Evolutionary conservation across 2,888 invertebrate genomes (phyloP).

Genomic region (Caenorhabditis virilis): DNA sequence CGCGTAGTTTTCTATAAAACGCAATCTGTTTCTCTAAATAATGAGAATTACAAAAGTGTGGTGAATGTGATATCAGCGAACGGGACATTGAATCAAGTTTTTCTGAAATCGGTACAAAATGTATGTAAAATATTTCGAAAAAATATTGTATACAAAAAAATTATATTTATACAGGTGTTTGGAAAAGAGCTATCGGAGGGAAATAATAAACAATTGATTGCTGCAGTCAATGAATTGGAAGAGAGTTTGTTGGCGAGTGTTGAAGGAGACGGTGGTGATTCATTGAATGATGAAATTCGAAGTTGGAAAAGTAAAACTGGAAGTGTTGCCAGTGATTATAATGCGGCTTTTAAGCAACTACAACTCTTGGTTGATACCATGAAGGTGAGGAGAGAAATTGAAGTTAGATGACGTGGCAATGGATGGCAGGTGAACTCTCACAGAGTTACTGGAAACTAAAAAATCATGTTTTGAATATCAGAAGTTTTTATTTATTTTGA

Average conservation of each 20-base stretch:
- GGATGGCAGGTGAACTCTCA: too few relatives aligned
- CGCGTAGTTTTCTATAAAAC: constrained; percentile 76
- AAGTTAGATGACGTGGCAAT: too few relatives aligned
- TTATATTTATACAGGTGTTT: constrained; percentile 42
- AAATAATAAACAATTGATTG: constrained; percentile 62
- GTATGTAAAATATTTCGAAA: constrained; percentile 70
- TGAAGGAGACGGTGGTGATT: constrained; percentile 29
- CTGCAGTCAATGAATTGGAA: constrained; percentile 59
- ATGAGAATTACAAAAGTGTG: constrained; percentile 74
- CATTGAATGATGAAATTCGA: constrained; percentile 44
- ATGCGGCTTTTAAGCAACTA: constrained; percentile 39
- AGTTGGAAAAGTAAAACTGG: constrained; percentile 37
- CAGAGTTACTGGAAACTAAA: too few relatives aligned
- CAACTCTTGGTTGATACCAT: constrained; percentile 34
- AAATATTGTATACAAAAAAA: neutral
- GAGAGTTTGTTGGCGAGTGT: constrained; percentile 55
- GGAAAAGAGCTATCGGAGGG: constrained; percentile 70
- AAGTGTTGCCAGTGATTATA: constrained; percentile 23
- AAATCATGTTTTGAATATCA: too few relatives aligned
- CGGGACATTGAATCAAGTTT: constrained; percentile 74
- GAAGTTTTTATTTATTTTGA: too few relatives aligned
- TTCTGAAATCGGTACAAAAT: constrained; percentile 76
- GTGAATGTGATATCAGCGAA: constrained; percentile 75
- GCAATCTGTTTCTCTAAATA: constrained; percentile 74
- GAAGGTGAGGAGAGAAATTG: constrained; percentile 34